Base-by-base conservation (phyloP, 2,888 invertebrate genomes). In the Autographa gamma region DNA sequence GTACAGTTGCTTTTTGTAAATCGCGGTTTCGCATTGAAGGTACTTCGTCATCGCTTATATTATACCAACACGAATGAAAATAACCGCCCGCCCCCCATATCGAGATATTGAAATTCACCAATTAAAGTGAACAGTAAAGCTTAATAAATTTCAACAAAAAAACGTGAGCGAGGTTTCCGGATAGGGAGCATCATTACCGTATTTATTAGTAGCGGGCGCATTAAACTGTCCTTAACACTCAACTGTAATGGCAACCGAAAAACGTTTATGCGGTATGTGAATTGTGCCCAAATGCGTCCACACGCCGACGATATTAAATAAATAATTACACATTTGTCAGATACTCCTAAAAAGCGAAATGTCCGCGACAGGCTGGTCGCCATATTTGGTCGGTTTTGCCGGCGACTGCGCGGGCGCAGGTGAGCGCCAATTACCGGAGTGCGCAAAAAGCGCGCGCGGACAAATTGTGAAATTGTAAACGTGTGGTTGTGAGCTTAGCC, bases 251-350 rank as follows among this genome's bases (percentile, higher is more conserved):
- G 88, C 86, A 82, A 82, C 89, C 88, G 86, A 92, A 92, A 91
- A 92, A 90, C 89, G 84, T 88, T 86, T 86, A 80, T 84, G 79
- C 69, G 92, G 93, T 88, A 95, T 93, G 92, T 85, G 93, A 94
- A 93, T 93, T 91, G 93, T 93, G 92, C 90, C 95, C 95, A 93
- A 95, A 95, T 86, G 81, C 85, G 93, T 89, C 88, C 76, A 79
- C 76, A 74, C 82, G 84, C 85, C 84, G 90, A 88, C 89, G 91
- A 93, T 94, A 95, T 95, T 94, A 95, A 95, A 95, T 95, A 95
- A 94, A 95, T 95, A 95, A 95, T 95, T 95, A 95, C 94, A 94
- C 95, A 95, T 95, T 95, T 95, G 95, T 95, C 95, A 95, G 93
- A 93, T 94, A 91, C 86, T 88, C 89, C 91, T 93, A 95, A 95